phyloP scores from a whole-genome alignment of 1,140 invertebrate species.

The Drosophila athabasca region DNA sequence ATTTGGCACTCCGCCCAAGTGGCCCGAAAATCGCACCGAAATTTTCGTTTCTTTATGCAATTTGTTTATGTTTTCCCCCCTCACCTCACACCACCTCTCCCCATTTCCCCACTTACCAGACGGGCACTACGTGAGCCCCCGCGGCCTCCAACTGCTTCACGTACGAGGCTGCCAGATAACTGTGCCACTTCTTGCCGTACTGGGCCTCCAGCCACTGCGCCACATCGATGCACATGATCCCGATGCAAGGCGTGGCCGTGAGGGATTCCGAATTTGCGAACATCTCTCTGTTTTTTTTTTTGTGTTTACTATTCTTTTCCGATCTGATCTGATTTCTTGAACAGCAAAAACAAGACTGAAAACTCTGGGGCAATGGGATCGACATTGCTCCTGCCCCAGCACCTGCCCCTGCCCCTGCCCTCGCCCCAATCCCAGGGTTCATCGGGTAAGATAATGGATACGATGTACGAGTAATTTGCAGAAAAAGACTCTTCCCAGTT shows the following conservation, averaged over 20 bases:
- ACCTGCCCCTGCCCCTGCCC: no score
- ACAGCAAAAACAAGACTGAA: no score
- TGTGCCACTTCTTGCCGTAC: conserved; percentile 11
- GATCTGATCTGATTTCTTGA: no score
- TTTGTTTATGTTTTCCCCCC: conserved; percentile 8
- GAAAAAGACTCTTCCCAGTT: no score
- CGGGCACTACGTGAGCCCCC: conserved; percentile 42
- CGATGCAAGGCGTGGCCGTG: conserved; percentile 22
- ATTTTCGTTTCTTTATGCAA: conserved; percentile 9
- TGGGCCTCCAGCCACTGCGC: conserved; percentile 1
- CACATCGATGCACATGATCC: conserved; percentile 54
- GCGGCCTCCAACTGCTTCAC: conserved; percentile 44
- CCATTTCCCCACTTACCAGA: conserved; percentile 66
- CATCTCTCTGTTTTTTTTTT: background rate
- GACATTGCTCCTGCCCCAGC: no score
- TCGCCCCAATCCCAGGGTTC: no score
- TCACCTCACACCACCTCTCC: background rate
- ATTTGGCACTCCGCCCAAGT: no score
- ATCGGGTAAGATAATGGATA: no score
- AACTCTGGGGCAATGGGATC: no score
- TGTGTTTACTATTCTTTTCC: background rate
- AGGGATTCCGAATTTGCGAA: no score
- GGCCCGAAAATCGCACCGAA: no score
- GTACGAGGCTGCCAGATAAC: conserved; percentile 43
- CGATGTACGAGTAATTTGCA: no score